phyloP scores from a whole-genome alignment of 2,888 invertebrate species.

The Cosmia pyralina region DNA sequence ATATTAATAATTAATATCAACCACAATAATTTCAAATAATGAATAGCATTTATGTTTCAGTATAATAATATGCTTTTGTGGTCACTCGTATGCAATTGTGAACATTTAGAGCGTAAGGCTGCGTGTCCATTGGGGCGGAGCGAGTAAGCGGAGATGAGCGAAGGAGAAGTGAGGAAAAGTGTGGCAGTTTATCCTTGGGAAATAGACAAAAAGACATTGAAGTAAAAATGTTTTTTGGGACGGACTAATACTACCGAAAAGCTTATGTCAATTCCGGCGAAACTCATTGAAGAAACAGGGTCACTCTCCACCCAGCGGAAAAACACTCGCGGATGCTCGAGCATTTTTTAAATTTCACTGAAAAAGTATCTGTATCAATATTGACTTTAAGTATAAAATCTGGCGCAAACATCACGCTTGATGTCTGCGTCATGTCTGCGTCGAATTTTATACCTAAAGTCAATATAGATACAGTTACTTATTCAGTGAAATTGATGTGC shows the following conservation, averaged over 20 bases:
- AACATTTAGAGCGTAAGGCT: conserved; percentile 3
- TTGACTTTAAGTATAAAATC: no score
- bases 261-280: neutral
- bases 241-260: neutral
- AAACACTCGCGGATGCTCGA: no score
- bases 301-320: no score
- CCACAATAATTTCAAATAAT: conserved; percentile 21
- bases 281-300: neutral
- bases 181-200: no score
- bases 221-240: neutral
- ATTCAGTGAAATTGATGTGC: no score
- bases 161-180: neutral
- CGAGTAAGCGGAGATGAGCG: neutral
- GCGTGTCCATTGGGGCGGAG: neutral
- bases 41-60: conserved; percentile 1
- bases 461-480: no score
- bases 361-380: no score
- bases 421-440: no score
- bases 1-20: conserved; percentile 20
- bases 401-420: no score
- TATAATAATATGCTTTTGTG: conserved; percentile 18
- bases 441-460: no score
- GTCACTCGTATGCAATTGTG: neutral
- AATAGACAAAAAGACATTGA: neutral
- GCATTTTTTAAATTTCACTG: no score